Evolutionary conservation across 2,797 vertebrate species (phyloP).

Genomic region (Alfaro cultratus): DNA sequence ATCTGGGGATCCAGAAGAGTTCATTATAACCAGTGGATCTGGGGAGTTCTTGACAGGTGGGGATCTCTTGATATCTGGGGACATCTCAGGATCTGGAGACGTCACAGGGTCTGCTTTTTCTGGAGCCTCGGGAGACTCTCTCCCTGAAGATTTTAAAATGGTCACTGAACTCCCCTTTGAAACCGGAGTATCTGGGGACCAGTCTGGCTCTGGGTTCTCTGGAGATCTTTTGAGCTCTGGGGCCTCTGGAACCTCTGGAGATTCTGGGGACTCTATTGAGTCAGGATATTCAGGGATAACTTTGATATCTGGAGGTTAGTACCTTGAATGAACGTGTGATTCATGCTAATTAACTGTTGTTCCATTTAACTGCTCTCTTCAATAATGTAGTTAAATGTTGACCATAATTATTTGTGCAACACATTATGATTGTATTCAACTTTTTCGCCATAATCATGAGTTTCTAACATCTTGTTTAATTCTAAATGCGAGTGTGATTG

Average conservation of each 20-base stretch:
- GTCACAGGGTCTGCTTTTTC: slow-evolving; percentile 46
- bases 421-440: slow-evolving; percentile 33
- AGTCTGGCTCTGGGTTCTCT: slow-evolving; percentile 70
- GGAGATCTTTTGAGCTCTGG: slow-evolving; percentile 66
- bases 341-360: slow-evolving; percentile 39
- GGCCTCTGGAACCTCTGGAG: slow-evolving; percentile 68
- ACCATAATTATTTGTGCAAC: slow-evolving; percentile 32
- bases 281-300: slow-evolving; percentile 69
- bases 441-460: slow-evolving; percentile 36
- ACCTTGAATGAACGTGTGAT: slow-evolving; percentile 49
- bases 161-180: slow-evolving; percentile 55
- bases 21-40: slow-evolving; percentile 44
- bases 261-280: slow-evolving; percentile 68
- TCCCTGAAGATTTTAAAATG: slow-evolving; percentile 57
- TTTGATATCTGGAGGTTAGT: slow-evolving; percentile 82
- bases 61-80: slow-evolving; percentile 48
- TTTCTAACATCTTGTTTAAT: slow-evolving; percentile 46
- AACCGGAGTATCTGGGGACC: slow-evolving; percentile 73
- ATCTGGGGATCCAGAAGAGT: slow-evolving; percentile 47
- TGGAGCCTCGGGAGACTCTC: slow-evolving; percentile 60
- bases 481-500: slow-evolving; percentile 48
- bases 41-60: slow-evolving; percentile 46
- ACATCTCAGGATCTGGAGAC: slow-evolving; percentile 52
- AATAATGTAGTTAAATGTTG: slow-evolving; percentile 70
- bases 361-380: slow-evolving; percentile 69